Percentiles rank a stretch among this genome's conserved stretches.
These are phyloP conservation scores for Baryphthengus martii DNA, from an alignment of 2,113 vertebrate species.

Conservation along the genomic window DNA sequence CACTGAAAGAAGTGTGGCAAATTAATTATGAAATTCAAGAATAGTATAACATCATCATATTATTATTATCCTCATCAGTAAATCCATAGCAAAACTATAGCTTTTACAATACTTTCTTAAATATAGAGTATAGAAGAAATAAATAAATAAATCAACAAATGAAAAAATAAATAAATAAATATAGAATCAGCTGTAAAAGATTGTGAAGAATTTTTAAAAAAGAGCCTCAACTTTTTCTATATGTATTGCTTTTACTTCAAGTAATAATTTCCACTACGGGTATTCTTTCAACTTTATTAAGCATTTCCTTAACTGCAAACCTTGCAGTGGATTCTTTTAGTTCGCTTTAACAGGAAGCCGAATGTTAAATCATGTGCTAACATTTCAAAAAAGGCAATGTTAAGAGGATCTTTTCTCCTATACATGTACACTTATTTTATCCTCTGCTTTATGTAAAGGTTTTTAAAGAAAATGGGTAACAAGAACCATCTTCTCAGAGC, in stretches of 20 bases:
- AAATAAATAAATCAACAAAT: no score
- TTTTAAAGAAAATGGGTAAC: background rate
- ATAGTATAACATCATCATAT: background rate
- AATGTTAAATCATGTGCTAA: background rate
- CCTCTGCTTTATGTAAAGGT: background rate
- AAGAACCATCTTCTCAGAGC: background rate
- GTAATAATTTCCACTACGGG: background rate
- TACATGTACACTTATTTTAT: fast-evolving
- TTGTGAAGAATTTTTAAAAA: background rate
- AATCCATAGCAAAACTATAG: background rate
- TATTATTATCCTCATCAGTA: background rate
- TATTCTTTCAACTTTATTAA: background rate
- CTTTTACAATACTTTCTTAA: background rate
- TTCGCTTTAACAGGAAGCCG: background rate
- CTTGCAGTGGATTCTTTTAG: background rate
- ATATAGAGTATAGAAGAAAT: no score
- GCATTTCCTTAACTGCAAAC: background rate
- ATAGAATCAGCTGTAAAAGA: background rate
- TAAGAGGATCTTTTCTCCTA: background rate
- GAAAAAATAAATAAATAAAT: no score
- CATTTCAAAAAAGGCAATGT: background rate
- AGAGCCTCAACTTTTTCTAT: background rate
- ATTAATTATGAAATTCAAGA: background rate
- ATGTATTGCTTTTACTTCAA: background rate
- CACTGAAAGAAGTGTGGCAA: background rate